These are phyloP conservation scores for Gracilinanus agilis DNA, from an alignment of 2,113 vertebrate genomes.

Conservation along the genomic window DNA sequence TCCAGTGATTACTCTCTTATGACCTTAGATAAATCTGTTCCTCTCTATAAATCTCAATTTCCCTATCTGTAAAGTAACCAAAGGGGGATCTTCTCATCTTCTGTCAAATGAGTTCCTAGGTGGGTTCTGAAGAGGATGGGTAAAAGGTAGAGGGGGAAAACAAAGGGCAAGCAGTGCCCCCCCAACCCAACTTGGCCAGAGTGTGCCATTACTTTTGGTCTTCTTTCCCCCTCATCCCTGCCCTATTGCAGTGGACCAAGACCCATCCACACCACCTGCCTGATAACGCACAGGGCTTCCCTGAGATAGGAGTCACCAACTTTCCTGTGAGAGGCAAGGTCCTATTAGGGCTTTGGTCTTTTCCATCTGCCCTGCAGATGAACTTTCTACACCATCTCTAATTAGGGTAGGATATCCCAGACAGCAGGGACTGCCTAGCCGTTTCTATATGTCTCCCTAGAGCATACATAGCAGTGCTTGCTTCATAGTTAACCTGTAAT, in stretches of 20 bases:
- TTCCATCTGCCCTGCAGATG: background rate
- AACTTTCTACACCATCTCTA: background rate
- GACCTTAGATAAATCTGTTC: background rate
- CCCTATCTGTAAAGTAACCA: background rate
- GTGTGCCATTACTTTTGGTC: background rate
- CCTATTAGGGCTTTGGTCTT: background rate
- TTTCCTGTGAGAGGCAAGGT: background rate
- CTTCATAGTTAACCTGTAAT: background rate
- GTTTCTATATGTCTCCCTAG: background rate
- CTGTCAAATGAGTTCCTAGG: background rate
- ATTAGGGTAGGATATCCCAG: background rate
- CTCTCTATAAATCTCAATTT: background rate
- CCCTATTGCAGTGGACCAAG: background rate
- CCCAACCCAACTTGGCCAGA: background rate
- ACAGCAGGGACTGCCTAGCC: background rate
- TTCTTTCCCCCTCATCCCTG: too few species aligned
- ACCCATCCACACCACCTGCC: background rate
- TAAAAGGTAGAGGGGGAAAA: background rate
- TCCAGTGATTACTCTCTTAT: background rate
- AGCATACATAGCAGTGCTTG: background rate
- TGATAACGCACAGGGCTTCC: background rate
- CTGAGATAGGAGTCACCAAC: background rate
- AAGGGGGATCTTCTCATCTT: background rate
- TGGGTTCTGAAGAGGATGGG: background rate
- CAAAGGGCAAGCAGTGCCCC: background rate